Evolutionary conservation across 2,888 invertebrate genomes (phyloP).

Genomic region (Teinopalpus imperialis): DNA sequence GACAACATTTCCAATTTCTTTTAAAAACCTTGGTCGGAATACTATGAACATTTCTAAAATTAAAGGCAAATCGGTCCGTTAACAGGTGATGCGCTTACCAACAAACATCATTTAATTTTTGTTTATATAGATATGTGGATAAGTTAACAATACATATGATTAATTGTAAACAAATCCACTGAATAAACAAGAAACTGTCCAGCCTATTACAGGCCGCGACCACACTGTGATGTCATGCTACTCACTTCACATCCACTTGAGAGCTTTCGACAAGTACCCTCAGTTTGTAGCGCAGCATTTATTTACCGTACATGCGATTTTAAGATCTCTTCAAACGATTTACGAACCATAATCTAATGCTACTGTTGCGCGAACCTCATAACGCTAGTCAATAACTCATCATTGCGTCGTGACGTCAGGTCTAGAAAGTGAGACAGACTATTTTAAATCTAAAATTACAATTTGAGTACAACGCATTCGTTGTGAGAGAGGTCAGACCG

Average conservation of each 20-base stretch:
- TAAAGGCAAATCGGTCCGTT: too few relatives aligned
- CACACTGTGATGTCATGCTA: conserved; percentile 14
- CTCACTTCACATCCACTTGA: conserved; percentile 22
- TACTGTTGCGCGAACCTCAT: background rate
- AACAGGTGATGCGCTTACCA: too few relatives aligned
- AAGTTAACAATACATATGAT: too few relatives aligned
- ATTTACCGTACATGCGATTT: background rate
- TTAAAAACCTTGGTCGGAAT: too few relatives aligned
- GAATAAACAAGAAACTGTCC: background rate
- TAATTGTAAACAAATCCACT: background rate
- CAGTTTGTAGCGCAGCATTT: conserved; percentile 5
- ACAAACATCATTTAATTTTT: too few relatives aligned
- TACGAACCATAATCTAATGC: conserved; percentile 11
- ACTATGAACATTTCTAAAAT: too few relatives aligned
- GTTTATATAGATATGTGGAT: too few relatives aligned
- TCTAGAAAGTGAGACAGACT: conserved; percentile 35
- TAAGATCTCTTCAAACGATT: conserved; percentile 2
- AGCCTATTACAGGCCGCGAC: conserved; percentile 8
- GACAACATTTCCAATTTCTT: too few relatives aligned
- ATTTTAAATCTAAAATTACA: conserved; percentile 39
- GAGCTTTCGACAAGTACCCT: conserved; percentile 18
- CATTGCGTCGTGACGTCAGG: conserved; percentile 34
- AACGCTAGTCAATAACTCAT: conserved; percentile 25
- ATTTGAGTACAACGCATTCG: conserved; percentile 35
- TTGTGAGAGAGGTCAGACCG: conserved; percentile 50